Evolutionary conservation across 2,797 vertebrate species (phyloP).

Genomic region (Coluber constrictor): DNA sequence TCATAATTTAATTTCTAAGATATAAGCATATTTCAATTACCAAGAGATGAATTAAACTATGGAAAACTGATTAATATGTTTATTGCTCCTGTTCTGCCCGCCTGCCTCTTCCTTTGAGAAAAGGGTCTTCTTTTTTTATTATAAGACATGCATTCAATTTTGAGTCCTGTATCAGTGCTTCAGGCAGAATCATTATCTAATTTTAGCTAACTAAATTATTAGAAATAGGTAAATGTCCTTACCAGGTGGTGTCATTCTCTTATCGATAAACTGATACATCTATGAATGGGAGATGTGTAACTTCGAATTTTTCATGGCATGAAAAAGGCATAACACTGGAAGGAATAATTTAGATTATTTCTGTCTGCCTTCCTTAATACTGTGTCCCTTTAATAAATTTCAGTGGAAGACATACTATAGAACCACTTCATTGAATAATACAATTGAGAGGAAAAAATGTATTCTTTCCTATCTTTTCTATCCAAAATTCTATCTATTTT

Average conservation of each 20-base stretch:
- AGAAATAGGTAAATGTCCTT: conserved; percentile 48
- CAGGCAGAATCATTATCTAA: conserved; percentile 44
- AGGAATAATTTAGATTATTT: background rate
- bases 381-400: conserved; percentile 18
- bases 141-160: conserved; percentile 40
- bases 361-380: background rate
- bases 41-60: conserved; percentile 46
- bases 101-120: conserved; percentile 40
- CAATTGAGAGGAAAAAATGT: background rate
- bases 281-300: conserved; percentile 38
- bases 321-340: background rate
- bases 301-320: conserved; percentile 12
- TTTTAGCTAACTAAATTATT: conserved; percentile 54
- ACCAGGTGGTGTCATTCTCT: conserved; percentile 21
- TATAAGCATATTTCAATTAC: conserved; percentile 54
- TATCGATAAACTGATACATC: conserved; percentile 38
- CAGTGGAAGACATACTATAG: background rate
- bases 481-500: background rate
- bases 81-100: conserved; percentile 37
- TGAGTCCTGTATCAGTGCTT: conserved; percentile 42
- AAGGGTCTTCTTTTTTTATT: conserved; percentile 23
- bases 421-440: conserved; percentile 6
- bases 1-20: conserved; percentile 47
- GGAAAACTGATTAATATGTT: conserved; percentile 59
- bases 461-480: too few relatives aligned